Evolutionary conservation across 2,797 vertebrate genomes (phyloP).

Genomic region (Sarcoramphus papa): DNA sequence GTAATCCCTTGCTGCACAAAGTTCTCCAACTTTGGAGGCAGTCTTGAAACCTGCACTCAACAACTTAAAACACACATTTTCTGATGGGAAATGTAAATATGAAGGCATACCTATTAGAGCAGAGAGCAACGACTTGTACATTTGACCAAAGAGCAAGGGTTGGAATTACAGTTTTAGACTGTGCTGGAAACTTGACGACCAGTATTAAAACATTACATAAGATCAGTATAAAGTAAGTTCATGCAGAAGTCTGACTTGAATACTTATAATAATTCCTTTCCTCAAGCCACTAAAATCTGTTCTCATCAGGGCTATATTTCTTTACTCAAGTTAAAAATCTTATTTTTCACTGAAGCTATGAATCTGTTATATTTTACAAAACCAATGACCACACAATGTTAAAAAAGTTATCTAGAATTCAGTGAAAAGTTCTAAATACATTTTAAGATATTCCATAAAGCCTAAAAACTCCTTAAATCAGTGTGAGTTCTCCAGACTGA

Average conservation of each 20-base stretch:
- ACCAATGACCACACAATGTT: accelerated
- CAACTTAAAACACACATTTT: neutral
- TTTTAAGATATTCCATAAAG: neutral
- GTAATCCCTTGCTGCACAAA: neutral
- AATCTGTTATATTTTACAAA: neutral
- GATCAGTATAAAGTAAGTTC: neutral
- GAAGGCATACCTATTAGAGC: neutral
- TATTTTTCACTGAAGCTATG: neutral
- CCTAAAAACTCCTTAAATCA: neutral
- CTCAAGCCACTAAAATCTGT: neutral
- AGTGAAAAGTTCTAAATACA: neutral
- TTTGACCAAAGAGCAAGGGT: neutral
- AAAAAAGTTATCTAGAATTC: neutral
- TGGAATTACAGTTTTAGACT: neutral
- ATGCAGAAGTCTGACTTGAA: neutral
- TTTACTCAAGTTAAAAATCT: neutral
- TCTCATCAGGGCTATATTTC: neutral
- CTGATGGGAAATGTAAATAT: neutral
- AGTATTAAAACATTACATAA: neutral
- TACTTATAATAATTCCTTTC: neutral
- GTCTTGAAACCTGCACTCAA: neutral
- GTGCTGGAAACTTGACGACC: neutral
- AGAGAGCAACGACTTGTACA: neutral
- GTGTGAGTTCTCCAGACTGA: neutral
- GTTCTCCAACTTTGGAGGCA: neutral